phyloP scores from a whole-genome alignment of 2,888 invertebrate species.

The Lamellibrachia satsuma region DNA sequence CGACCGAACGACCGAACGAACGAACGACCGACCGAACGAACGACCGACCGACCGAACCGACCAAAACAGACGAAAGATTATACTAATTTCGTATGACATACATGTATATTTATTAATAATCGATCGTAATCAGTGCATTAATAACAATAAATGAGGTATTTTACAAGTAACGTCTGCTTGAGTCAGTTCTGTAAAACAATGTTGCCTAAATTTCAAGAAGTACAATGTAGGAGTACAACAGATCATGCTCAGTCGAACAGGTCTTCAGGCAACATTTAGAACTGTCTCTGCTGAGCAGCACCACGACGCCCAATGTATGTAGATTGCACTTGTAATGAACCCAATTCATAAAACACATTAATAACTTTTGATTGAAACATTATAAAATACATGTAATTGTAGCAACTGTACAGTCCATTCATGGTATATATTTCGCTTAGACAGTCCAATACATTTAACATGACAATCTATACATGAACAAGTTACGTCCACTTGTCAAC shows the following conservation, averaged over 20 bases:
- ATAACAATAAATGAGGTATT: conserved; percentile 6
- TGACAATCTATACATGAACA: neutral
- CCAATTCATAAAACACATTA: neutral
- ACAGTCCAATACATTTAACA: neutral
- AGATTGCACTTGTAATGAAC: neutral
- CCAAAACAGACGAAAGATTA: neutral
- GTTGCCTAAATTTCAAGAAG: neutral
- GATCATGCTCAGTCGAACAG: neutral
- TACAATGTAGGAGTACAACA: neutral
- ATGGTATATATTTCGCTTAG: neutral
- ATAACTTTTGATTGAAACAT: neutral
- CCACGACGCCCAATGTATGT: neutral
- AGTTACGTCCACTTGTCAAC: neutral
- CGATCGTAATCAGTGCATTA: neutral
- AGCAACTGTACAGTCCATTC: conserved; percentile 10
- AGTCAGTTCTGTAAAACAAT: neutral
- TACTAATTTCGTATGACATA: neutral
- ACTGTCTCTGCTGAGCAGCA: neutral
- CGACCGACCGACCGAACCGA: too few species aligned
- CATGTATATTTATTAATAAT: neutral
- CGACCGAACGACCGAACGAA: too few species aligned
- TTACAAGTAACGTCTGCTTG: neutral
- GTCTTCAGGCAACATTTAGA: neutral
- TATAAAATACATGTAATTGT: neutral
- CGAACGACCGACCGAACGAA: too few species aligned